A percentile compares a stretch with the other conserved stretches of the same genome.
These are phyloP conservation scores for Chaetophractus vellerosus DNA, from an alignment of 2,797 vertebrate species.

Conservation along the genomic window DNA sequence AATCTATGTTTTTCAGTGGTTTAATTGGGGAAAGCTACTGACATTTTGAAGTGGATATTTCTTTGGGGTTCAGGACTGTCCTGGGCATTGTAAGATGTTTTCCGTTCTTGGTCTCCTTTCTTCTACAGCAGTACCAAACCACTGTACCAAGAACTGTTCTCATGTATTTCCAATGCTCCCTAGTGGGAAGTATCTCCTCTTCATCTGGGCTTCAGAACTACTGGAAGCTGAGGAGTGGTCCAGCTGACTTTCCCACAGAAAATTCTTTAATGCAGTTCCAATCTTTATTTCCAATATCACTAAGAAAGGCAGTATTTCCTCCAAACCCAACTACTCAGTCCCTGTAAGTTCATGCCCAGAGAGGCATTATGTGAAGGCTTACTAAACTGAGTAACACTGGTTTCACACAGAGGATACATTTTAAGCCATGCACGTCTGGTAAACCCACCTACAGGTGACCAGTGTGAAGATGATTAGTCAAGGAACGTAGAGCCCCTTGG, in stretches of 20 bases:
- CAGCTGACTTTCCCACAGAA: not conserved
- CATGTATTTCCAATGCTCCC: not conserved
- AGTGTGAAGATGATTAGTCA: no score
- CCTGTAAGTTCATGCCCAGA: not conserved
- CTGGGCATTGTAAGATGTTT: not conserved
- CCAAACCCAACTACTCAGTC: no score
- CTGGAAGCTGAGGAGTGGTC: not conserved
- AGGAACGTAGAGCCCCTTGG: not conserved
- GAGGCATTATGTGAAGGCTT: not conserved
- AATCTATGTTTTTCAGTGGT: not conserved
- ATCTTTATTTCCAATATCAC: not conserved
- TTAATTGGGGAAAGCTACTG: no score
- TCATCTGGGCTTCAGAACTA: not conserved
- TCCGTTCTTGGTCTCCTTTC: not conserved
- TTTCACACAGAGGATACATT: not conserved
- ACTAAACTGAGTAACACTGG: accelerated
- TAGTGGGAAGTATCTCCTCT: accelerated
- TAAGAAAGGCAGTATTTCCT: not conserved
- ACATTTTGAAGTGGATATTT: no score
- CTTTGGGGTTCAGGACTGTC: not conserved
- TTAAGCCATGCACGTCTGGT: not conserved
- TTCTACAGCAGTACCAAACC: not conserved
- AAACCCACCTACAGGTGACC: not conserved
- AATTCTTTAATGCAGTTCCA: not conserved
- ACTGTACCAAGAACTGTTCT: not conserved